Percentiles rank a stretch among this genome's conserved stretches.
phyloP scores from a whole-genome alignment of 92 coral and sea anemone species.

The Umimayanthus kanabou region DNA sequence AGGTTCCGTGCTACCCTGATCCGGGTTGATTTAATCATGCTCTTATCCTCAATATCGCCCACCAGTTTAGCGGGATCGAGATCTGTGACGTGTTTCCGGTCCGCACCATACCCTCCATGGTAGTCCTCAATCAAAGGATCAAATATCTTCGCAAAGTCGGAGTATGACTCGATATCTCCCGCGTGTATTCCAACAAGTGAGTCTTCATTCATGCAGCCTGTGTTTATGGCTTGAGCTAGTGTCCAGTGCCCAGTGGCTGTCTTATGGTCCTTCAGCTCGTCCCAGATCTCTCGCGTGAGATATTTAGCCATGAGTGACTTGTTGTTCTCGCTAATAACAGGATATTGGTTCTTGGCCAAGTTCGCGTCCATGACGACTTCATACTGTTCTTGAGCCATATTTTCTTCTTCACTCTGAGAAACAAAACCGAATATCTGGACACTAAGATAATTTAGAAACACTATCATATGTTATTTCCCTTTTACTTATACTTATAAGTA shows the following conservation, averaged over 20 bases:
- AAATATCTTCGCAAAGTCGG: conserved; percentile 64
- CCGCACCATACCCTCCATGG: conserved; percentile 61
- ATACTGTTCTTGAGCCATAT: conserved; percentile 6
- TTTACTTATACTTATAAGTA: too few species aligned
- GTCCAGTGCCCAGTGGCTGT: conserved; percentile 54
- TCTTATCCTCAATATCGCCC: conserved; percentile 52
- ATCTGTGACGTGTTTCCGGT: conserved; percentile 61
- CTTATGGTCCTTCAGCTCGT: conserved; percentile 52
- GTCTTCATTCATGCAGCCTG: conserved; percentile 49
- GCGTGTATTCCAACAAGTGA: conserved; percentile 69
- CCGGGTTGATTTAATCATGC: conserved; percentile 65
- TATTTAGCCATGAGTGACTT: conserved; percentile 48
- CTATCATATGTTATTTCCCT: too few species aligned
- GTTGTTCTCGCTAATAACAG: conserved; percentile 39
- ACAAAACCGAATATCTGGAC: too few species aligned
- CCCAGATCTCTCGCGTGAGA: conserved; percentile 52
- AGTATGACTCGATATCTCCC: conserved; percentile 68
- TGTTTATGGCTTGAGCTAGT: conserved; percentile 70
- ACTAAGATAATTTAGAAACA: too few species aligned
- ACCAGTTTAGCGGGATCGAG: conserved; percentile 59
- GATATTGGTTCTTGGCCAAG: conserved; percentile 66
- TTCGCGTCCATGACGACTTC: conserved; percentile 64
- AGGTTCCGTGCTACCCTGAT: conserved; percentile 74
- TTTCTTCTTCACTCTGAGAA: background rate
- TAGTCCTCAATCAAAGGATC: conserved; percentile 67